Conservation (phyloP, 2,888 invertebrate species). For the Fragum whitleyi region DNA sequence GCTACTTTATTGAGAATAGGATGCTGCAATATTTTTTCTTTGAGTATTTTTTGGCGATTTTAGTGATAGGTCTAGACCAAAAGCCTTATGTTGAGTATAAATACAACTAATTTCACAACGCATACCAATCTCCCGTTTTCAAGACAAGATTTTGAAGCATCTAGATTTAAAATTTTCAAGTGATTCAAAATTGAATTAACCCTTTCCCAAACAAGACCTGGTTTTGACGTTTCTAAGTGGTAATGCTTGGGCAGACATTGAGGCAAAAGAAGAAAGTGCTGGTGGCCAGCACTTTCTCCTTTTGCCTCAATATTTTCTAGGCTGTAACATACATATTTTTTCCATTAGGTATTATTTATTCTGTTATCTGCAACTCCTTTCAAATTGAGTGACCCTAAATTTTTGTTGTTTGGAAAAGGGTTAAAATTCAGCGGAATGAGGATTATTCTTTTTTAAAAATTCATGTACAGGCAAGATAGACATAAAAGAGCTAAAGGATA, state of each 20-base stretch:
- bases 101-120: too few relatives aligned
- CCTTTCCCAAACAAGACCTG: neutral
- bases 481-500: slow-evolving; percentile 17
- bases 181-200: neutral
- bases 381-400: neutral
- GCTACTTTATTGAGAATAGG: too few relatives aligned
- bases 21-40: too few relatives aligned
- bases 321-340: neutral
- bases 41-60: too few relatives aligned
- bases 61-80: too few relatives aligned
- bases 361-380: neutral
- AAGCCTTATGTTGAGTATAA: too few relatives aligned
- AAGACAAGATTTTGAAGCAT: too few relatives aligned
- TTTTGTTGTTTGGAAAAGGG: neutral
- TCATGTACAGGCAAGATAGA: slow-evolving; percentile 5
- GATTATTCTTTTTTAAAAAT: too few relatives aligned
- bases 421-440: neutral
- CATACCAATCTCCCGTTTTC: too few relatives aligned
- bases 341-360: neutral
- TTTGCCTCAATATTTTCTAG: neutral
- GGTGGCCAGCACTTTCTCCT: neutral
- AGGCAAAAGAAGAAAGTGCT: neutral
- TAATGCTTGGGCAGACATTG: neutral
- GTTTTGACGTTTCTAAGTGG: neutral
- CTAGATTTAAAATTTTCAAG: too few relatives aligned